A percentile compares a stretch with the other conserved stretches of the same genome.
Evolutionary conservation across 1,140 invertebrate species (phyloP).

Genomic region (Drosophila sproati): DNA sequence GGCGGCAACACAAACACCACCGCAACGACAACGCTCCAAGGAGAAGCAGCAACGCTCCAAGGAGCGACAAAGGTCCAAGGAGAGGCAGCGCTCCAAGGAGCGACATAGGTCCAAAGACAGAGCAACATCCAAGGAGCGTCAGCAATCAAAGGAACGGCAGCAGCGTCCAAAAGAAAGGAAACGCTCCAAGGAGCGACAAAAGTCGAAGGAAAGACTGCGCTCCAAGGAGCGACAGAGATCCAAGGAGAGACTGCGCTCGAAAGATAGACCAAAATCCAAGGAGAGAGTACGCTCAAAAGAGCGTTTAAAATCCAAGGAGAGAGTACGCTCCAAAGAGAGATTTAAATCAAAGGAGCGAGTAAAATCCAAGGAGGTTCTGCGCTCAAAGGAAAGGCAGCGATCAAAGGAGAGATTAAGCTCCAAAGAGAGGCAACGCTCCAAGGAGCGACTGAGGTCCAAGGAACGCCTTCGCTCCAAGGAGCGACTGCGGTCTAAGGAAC

Average conservation of each 20-base stretch:
- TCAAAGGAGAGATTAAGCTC: slow-evolving; percentile 23
- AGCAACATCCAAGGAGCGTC: slow-evolving; percentile 40
- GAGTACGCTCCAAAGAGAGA: slow-evolving; percentile 27
- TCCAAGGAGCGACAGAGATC: slow-evolving; percentile 7
- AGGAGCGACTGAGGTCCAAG: neutral
- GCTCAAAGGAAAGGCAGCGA: slow-evolving; percentile 2
- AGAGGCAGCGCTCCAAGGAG: slow-evolving; percentile 24
- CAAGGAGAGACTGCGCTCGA: slow-evolving; percentile 12
- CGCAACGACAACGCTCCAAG: slow-evolving; percentile 35
- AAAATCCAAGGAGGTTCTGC: slow-evolving; percentile 26
- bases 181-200: slow-evolving; percentile 16
- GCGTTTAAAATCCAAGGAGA: slow-evolving; percentile 35
- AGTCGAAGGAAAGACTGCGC: neutral
- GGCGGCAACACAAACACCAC: slow-evolving; percentile 37
- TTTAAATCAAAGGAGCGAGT: slow-evolving; percentile 15
- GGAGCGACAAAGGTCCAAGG: slow-evolving; percentile 31
- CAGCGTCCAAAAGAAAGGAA: slow-evolving; percentile 17
- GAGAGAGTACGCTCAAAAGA: slow-evolving; percentile 41
- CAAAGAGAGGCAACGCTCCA: slow-evolving; percentile 6
- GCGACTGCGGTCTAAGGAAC: neutral
- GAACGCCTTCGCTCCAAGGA: slow-evolving; percentile 17
- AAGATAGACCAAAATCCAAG: slow-evolving; percentile 34
- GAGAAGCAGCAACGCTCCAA: slow-evolving; percentile 10
- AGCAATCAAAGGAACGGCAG: slow-evolving; percentile 37
- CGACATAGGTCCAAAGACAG: slow-evolving; percentile 19